Evolutionary conservation across 2,888 invertebrate species (phyloP).

Genomic region (Zaprionus bogoriensis): DNA sequence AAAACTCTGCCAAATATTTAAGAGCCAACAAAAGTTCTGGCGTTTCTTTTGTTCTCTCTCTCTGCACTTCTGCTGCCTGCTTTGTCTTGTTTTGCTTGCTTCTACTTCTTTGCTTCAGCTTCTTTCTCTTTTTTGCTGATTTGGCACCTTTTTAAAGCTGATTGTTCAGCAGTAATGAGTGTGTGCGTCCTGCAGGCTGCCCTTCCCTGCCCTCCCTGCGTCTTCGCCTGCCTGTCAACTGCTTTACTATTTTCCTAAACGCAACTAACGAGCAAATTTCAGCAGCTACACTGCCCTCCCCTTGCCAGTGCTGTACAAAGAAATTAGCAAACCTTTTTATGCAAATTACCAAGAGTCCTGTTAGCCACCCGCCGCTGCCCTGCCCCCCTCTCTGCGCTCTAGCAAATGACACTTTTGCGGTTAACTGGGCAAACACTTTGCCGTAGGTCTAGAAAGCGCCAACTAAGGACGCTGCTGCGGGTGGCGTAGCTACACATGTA

Average conservation of each 20-base stretch:
- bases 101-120: not conserved
- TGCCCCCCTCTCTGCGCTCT: not conserved
- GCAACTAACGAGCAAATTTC: slow-evolving; percentile 44
- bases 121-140: slow-evolving; percentile 32
- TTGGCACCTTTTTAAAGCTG: slow-evolving; percentile 44
- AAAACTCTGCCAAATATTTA: slow-evolving; percentile 67
- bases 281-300: not conserved
- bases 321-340: slow-evolving; percentile 78
- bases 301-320: slow-evolving; percentile 4
- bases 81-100: not conserved
- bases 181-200: slow-evolving; percentile 15
- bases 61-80: not conserved
- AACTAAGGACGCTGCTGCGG: slow-evolving; percentile 4
- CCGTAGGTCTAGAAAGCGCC: slow-evolving; percentile 5
- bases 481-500: not conserved
- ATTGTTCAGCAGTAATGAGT: slow-evolving; percentile 52
- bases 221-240: slow-evolving; percentile 33
- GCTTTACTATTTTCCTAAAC: slow-evolving; percentile 29
- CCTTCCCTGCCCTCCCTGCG: not conserved
- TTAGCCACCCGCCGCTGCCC: not conserved
- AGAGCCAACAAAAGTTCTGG: slow-evolving; percentile 36
- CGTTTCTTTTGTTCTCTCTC: not conserved
- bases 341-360: slow-evolving; percentile 58
- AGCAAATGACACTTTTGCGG: slow-evolving; percentile 59
- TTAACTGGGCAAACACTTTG: slow-evolving; percentile 56